Base-by-base conservation (phyloP, 2,113 vertebrate genomes). In the Spea bombifrons region DNA sequence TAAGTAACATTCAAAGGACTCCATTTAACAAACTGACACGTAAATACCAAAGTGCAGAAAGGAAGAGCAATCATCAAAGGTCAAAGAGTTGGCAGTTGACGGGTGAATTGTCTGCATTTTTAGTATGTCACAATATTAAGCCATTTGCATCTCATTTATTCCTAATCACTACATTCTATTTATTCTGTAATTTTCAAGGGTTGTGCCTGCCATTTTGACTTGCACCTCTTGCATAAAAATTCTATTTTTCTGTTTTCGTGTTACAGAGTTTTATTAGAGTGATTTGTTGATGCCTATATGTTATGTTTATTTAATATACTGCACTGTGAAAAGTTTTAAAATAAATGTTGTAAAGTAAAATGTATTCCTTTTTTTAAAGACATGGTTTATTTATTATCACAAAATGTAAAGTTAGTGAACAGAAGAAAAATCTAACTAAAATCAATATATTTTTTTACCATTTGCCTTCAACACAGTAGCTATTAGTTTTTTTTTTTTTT, bases 141-240 rank as follows among this genome's bases (percentile, higher is more conserved):
- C 66, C 70, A 77, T 77, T 77, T 77, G 75, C 75, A 77, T 70
- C 75, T 77, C 66, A 77, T 77, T 77, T 70, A 16, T 15, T 3
- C 12, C 10, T 50, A 45, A 70, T 61, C 65, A 47, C 53, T 70
- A 53, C 57, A 50, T 77, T 70, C 70, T 63, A 15, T 70, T 12
- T 63, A 49, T 71, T 68, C 15, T 69, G 8, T 69, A 45, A 57
- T 69, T 68, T 76, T 30, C 66, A 9, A 64, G 47, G 46, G 72
- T 17, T 8, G 72, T 5, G 61, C 12, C 57, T 52, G 16, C 53
- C 66, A 61, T 63, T 55, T 61, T 43, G 75, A 69, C 66, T 52
- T 63, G 13, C 46, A 8, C 52, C 10, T 49, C 4, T 50, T 9
- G 10, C 66, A 16, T 67, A 67, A 43, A 43, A 59, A 73, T 74